phyloP scores from a whole-genome alignment of 2,888 invertebrate species.

The Ellobium chinense region DNA sequence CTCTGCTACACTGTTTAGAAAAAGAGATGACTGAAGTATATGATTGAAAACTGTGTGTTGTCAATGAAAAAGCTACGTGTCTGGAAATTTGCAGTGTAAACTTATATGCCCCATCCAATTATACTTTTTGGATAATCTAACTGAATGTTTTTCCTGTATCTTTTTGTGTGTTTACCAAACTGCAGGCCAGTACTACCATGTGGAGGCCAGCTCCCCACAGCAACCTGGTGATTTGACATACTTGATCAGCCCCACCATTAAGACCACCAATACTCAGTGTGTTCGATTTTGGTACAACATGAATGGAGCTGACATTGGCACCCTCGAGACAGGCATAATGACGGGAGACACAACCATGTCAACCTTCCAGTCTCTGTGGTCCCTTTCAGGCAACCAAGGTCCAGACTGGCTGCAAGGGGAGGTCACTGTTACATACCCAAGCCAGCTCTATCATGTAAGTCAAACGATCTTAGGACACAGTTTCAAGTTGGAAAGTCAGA shows the following conservation, averaged over 20 bases:
- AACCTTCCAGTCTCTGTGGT: slow-evolving; percentile 54
- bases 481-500: no score
- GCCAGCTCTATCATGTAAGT: slow-evolving; percentile 52
- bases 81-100: no score
- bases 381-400: slow-evolving; percentile 65
- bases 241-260: slow-evolving; percentile 63
- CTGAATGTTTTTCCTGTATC: no score
- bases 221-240: slow-evolving; percentile 61
- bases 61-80: no score
- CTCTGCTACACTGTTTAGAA: no score
- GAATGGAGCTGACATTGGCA: slow-evolving; percentile 46
- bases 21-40: no score
- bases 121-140: no score
- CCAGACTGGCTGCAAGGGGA: slow-evolving; percentile 69
- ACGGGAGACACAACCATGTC: slow-evolving; percentile 6
- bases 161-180: no score
- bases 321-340: slow-evolving; percentile 28
- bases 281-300: slow-evolving; percentile 64
- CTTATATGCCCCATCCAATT: no score
- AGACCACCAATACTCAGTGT: slow-evolving; percentile 58
- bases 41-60: no score
- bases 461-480: no score
- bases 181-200: slow-evolving; percentile 70
- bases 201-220: slow-evolving; percentile 65
- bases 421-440: slow-evolving; percentile 56